Evolutionary conservation across 2,888 invertebrate genomes (phyloP).

Genomic region (Anthrax anthrax): DNA sequence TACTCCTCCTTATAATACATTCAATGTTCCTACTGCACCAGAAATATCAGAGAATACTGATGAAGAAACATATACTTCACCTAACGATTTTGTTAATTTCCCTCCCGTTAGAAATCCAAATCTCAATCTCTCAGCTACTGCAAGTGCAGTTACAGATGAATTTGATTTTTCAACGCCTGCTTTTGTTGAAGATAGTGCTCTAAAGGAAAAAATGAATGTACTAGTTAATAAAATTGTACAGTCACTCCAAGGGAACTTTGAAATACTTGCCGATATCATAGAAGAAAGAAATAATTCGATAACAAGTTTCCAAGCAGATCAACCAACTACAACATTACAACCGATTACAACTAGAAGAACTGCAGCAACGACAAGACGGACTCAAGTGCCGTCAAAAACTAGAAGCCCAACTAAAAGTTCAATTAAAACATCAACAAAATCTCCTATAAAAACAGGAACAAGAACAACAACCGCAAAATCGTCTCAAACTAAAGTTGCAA

Average conservation of each 20-base stretch:
- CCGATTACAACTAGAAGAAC: constrained; percentile 16
- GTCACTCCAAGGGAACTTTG: constrained; percentile 68
- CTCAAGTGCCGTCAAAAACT: constrained; percentile 11
- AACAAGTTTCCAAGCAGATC: not conserved
- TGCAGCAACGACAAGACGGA: constrained; percentile 13
- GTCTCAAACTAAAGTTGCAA: constrained; percentile 26
- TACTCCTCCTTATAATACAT: constrained; percentile 21
- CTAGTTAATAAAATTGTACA: constrained; percentile 74
- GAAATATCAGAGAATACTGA: constrained; percentile 17
- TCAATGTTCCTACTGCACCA: constrained; percentile 25
- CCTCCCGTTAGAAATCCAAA: constrained; percentile 76
- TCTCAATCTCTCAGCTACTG: constrained; percentile 49
- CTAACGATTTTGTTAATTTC: constrained; percentile 62
- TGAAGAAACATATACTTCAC: constrained; percentile 47
- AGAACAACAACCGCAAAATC: constrained; percentile 16
- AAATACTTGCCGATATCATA: constrained; percentile 64
- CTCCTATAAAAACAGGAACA: constrained; percentile 5
- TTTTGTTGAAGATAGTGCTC: constrained; percentile 58
- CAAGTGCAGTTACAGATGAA: constrained; percentile 40
- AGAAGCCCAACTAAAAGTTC: constrained; percentile 7
- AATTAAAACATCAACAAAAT: constrained; percentile 12
- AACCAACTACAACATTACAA: constrained; percentile 6
- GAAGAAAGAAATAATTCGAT: constrained; percentile 37
- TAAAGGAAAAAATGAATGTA: constrained; percentile 65
- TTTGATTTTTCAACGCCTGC: constrained; percentile 61